phyloP scores from a whole-genome alignment of 37 sponge, comb jelly and placozoan species.

The Haliclona indistincta region DNA sequence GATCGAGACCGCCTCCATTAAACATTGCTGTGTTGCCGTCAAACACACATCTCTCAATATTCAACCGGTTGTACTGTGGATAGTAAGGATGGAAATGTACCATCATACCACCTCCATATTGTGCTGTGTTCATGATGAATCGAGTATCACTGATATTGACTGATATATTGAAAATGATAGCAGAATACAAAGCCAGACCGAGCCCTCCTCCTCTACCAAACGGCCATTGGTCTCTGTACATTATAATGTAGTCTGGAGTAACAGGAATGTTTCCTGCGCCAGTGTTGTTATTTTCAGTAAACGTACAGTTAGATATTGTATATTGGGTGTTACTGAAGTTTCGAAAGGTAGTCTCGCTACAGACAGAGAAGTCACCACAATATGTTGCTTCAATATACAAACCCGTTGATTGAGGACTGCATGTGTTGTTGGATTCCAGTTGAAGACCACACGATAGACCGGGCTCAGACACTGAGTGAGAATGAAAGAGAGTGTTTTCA shows the following conservation, averaged over 20 bases:
- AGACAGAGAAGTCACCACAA: neutral
- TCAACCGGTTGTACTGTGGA: neutral
- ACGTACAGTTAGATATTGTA: neutral
- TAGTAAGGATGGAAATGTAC: slow-evolving; percentile 5
- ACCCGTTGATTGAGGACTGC: slow-evolving; percentile 7
- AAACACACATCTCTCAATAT: neutral
- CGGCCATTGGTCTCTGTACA: slow-evolving; percentile 10
- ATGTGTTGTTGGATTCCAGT: neutral
- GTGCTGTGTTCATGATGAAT: slow-evolving; percentile 18
- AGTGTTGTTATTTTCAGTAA: slow-evolving; percentile 5
- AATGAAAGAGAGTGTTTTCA: neutral
- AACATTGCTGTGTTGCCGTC: slow-evolving; percentile 3
- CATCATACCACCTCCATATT: slow-evolving; percentile 27
- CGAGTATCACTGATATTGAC: neutral
- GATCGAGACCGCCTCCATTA: slow-evolving; percentile 17
- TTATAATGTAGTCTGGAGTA: neutral
- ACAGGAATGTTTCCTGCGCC: neutral
- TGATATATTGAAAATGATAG: neutral
- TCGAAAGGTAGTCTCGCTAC: neutral
- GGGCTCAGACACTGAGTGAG: neutral
- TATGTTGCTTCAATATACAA: slow-evolving; percentile 15
- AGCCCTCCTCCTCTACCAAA: slow-evolving; percentile 38
- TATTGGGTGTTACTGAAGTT: neutral
- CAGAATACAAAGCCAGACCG: neutral
- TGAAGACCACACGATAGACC: neutral